A percentile compares a stretch with the other conserved stretches of the same genome.
Evolutionary conservation across 2,888 invertebrate species (phyloP).

Genomic region (Macaria notata): DNA sequence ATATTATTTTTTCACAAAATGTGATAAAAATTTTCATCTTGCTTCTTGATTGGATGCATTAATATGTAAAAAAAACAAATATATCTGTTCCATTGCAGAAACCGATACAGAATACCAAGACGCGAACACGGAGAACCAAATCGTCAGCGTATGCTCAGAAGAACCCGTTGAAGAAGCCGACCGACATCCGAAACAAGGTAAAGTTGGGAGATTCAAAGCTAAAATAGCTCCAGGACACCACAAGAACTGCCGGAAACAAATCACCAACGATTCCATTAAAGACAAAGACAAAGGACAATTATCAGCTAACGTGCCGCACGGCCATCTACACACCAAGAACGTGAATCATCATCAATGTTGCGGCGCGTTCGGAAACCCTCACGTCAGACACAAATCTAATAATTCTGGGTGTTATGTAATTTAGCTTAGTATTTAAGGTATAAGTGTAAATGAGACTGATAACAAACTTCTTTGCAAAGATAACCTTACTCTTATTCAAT

Average conservation of each 20-base stretch:
- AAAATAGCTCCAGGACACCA: constrained; percentile 67
- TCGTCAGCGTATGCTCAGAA: constrained; percentile 52
- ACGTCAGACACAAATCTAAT: constrained; percentile 70
- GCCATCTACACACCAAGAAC: constrained; percentile 71
- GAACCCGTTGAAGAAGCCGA: constrained; percentile 46
- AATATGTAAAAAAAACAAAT: too few relatives aligned
- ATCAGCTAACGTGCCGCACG: constrained; percentile 59
- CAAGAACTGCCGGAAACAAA: constrained; percentile 54
- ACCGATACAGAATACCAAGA: constrained; percentile 72
- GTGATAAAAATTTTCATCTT: too few relatives aligned
- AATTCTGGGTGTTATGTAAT: constrained; percentile 69
- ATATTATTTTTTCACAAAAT: too few relatives aligned
- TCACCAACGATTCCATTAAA: constrained; percentile 55
- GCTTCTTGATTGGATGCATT: too few relatives aligned
- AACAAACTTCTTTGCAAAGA: too few relatives aligned
- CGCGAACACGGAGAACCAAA: constrained; percentile 58
- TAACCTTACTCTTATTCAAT: too few relatives aligned
- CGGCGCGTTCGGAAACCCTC: constrained; percentile 76
- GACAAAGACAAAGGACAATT: constrained; percentile 44
- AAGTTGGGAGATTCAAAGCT: constrained; percentile 66
- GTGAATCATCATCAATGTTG: constrained; percentile 77
- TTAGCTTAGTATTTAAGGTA: constrained; percentile 28
- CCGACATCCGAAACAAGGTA: constrained; percentile 55
- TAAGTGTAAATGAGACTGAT: too few relatives aligned
- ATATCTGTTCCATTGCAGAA: constrained; percentile 44